Base-by-base conservation (phyloP, 2,888 invertebrate genomes). In the Andricus curvator region DNA sequence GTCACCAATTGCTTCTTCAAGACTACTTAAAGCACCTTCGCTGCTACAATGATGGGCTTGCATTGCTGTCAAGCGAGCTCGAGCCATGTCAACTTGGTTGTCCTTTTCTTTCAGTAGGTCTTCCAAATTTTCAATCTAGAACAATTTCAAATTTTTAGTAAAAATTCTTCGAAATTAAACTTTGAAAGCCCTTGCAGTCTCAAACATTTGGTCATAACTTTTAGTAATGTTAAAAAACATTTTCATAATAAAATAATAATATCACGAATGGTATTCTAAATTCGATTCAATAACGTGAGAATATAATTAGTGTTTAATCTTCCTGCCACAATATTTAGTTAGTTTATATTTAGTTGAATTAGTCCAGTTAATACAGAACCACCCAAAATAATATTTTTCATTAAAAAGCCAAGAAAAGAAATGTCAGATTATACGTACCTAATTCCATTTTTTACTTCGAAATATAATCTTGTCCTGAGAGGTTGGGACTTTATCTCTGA, bases 81-180 rank as follows among this genome's bases (percentile, higher is more conserved):
- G 94, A 1, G 98, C 97, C 97, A 98, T 97, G 89, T 98, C 98
- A 79, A 99, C 97, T 94, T 99, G 99, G 93, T 98, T 98, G 92
- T 99, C 99, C 94, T 99, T 99, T 92, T 99, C 99, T 93, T 98
- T 98, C 78, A 99, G 94, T 78, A 98, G 94, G 91, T 99, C 99
- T 94, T 99, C 99, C 85, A 99, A 94, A 93, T 98, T 99, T 94
- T 99, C 99, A 91, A 99, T 97, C 98, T 99, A 91, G 41, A 80
- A 83, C 78, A 80, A 81, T 67, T 81, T 70, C 67, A 77, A 15
- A 64, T 17, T 64, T 64, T 64, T 64, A 64, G 29, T 64, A 29
- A 25, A 64, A 29, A 64, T 0, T 78, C 74, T 80, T 48, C 37
- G 22, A 77, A 68, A 81, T 65, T 60, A 44, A 74, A 62, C 51